Conservation (phyloP, 92 coral and sea anemone species). For the Palythoa caribaeorum region DNA sequence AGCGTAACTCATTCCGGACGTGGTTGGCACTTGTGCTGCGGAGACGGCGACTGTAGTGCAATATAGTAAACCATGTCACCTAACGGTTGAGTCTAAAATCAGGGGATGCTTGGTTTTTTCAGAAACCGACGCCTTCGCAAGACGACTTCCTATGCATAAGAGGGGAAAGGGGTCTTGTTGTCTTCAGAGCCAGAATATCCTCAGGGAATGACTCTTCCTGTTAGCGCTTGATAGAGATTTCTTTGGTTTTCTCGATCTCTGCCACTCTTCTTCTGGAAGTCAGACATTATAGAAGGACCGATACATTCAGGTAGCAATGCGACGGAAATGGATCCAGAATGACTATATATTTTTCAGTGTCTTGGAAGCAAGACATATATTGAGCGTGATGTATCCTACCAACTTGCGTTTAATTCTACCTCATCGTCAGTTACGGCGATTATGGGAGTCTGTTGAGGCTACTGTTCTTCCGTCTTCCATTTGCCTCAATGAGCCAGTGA, state of each 20-base stretch:
- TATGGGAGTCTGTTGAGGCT: neutral
- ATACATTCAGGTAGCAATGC: neutral
- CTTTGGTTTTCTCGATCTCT: conserved; percentile 50
- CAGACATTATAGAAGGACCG: neutral
- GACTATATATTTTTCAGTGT: neutral
- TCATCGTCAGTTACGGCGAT: neutral
- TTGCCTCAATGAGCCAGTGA: conserved; percentile 3
- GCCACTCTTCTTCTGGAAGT: neutral
- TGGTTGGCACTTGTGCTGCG: conserved; percentile 58
- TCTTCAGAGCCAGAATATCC: conserved; percentile 42
- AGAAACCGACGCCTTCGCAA: conserved; percentile 53
- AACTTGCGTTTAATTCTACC: too few species aligned
- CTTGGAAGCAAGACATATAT: neutral
- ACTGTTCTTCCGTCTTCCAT: neutral
- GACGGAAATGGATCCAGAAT: neutral
- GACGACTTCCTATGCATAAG: conserved; percentile 61
- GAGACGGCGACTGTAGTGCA: conserved; percentile 40
- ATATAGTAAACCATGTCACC: conserved; percentile 54
- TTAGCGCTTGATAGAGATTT: conserved; percentile 31
- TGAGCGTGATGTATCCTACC: neutral
- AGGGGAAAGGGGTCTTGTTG: conserved; percentile 49
- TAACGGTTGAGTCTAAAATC: conserved; percentile 59
- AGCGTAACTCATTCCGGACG: conserved; percentile 52
- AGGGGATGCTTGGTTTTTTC: conserved; percentile 56
- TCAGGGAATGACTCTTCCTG: conserved; percentile 27